Evolutionary conservation across 2,888 invertebrate genomes (phyloP).

Genomic region (Rhabditoides inermis): DNA sequence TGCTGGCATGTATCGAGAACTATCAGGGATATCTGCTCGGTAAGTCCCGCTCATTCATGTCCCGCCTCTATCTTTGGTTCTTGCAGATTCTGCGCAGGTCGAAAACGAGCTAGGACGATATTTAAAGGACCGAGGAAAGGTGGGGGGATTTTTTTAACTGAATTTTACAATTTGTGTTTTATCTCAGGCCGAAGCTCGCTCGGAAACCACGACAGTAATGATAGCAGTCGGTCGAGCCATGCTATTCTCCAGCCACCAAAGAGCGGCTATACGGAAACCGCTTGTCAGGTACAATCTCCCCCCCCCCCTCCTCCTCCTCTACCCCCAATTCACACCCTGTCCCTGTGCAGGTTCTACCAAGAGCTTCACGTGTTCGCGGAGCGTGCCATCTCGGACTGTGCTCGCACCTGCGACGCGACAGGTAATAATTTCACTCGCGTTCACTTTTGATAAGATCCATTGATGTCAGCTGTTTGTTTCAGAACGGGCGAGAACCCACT

Average conservation of each 20-base stretch:
- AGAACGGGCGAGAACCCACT: slow-evolving; percentile 90
- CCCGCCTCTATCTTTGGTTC: slow-evolving; percentile 1
- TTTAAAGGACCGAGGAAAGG: slow-evolving; percentile 82
- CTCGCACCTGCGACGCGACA: slow-evolving; percentile 72
- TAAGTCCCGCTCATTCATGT: slow-evolving; percentile 51
- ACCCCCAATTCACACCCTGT: too few species aligned
- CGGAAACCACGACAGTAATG: slow-evolving; percentile 1
- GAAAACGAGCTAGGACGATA: slow-evolving; percentile 89
- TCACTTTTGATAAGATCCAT: not conserved
- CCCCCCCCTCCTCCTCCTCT: too few species aligned
- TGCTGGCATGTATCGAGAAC: slow-evolving; percentile 55
- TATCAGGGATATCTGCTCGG: slow-evolving; percentile 78
- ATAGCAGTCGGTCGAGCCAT: slow-evolving; percentile 25
- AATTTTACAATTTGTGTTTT: not conserved
- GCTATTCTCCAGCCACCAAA: slow-evolving; percentile 25
- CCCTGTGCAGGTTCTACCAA: slow-evolving; percentile 61
- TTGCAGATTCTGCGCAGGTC: slow-evolving; percentile 78
- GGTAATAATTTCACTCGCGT: not conserved
- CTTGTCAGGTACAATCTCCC: slow-evolving; percentile 16
- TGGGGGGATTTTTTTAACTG: slow-evolving; percentile 58
- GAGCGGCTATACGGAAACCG: slow-evolving; percentile 14
- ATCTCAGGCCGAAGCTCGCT: not conserved
- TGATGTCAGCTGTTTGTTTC: slow-evolving; percentile 61
- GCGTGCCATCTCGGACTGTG: slow-evolving; percentile 84
- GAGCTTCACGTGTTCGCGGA: slow-evolving; percentile 90